Base-by-base conservation (phyloP, 2,113 vertebrate species). In the Gallinago jamesoni region DNA sequence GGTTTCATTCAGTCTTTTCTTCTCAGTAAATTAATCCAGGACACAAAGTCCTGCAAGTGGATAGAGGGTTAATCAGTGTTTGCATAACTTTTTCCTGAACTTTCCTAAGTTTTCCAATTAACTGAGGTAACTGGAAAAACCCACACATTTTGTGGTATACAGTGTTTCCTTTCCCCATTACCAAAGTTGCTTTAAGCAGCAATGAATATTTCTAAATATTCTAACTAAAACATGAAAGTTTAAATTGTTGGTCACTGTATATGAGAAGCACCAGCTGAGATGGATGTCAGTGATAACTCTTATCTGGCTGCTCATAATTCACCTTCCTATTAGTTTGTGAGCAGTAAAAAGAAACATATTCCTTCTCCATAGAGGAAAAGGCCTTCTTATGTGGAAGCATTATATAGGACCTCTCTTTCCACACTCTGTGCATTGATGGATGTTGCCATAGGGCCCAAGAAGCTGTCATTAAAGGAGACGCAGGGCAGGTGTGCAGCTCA, bases 31-130 rank as follows among this genome's bases (percentile, higher is more conserved):
- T 97, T 97, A 96, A 96, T 93, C 55, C 70, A 91, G 47, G 55
- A 87, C 48, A 87, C 75, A 50, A 77, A 45, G 89, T 95, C 57
- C 64, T 93, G 89, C 0, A 1, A 90, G 89, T 84, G 31, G 88
- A 75, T 84, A 94, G 87, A 94, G 92, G 87, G 95, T 96, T 97
- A 93, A 97, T 95, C 67, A 77, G 94, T 98, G 96, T 98, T 98
- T 98, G 94, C 45, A 63, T 98, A 98, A 98, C 98, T 98, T 97
- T 97, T 96, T 91, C 37, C 50, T 98, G 97, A 98, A 98, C 98
- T 97, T 95, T 97, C 87, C 56, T 90, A 97, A 98, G 95, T 98
- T 97, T 93, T 94, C 87, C 96, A 98, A 92, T 97, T 98, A 98
- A 98, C 97, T 97, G 97, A 96, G 95, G 96, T 97, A 98, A 98